A percentile compares a stretch with the other conserved stretches of the same genome.
phyloP scores from a whole-genome alignment of 2,888 invertebrate species.

The Pyrrhia umbra region DNA sequence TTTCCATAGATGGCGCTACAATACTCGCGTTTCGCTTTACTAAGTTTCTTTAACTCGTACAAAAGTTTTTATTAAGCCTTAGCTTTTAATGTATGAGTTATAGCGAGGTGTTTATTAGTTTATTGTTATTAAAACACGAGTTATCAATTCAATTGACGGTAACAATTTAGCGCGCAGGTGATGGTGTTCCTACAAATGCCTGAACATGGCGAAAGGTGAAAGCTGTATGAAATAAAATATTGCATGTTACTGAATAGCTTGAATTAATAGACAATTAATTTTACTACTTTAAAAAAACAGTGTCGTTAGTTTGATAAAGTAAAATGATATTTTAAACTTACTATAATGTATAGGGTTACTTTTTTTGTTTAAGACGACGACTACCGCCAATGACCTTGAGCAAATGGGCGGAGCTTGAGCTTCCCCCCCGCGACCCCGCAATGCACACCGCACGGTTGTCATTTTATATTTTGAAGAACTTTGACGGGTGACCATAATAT shows the following conservation, averaged over 20 bases:
- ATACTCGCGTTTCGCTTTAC: not conserved
- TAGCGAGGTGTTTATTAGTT: conserved; percentile 11
- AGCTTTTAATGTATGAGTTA: conserved; percentile 17
- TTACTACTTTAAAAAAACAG: conserved; percentile 26
- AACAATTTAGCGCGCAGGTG: conserved; percentile 43
- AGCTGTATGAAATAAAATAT: conserved; percentile 26
- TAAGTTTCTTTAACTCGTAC: conserved; percentile 2
- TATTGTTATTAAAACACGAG: conserved; percentile 25
- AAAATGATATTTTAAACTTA: conserved; percentile 14
- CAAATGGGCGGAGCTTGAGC: too few relatives aligned
- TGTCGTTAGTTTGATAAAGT: conserved; percentile 26
- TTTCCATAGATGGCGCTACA: conserved; percentile 41
- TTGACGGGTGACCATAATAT: too few relatives aligned
- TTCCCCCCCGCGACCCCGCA: too few relatives aligned
- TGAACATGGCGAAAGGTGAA: conserved; percentile 50
- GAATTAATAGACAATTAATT: conserved; percentile 52
- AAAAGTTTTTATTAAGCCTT: not conserved
- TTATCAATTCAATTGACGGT: conserved; percentile 43
- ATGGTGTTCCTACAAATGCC: conserved; percentile 27
- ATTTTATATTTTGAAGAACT: too few relatives aligned
- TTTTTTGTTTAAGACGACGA: too few relatives aligned
- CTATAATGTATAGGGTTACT: conserved; percentile 9
- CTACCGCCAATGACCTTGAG: too few relatives aligned
- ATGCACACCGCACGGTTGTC: too few relatives aligned
- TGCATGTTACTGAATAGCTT: conserved; percentile 31